Evolutionary conservation across 2,888 invertebrate species (phyloP).

Genomic region (Formica aserva): DNA sequence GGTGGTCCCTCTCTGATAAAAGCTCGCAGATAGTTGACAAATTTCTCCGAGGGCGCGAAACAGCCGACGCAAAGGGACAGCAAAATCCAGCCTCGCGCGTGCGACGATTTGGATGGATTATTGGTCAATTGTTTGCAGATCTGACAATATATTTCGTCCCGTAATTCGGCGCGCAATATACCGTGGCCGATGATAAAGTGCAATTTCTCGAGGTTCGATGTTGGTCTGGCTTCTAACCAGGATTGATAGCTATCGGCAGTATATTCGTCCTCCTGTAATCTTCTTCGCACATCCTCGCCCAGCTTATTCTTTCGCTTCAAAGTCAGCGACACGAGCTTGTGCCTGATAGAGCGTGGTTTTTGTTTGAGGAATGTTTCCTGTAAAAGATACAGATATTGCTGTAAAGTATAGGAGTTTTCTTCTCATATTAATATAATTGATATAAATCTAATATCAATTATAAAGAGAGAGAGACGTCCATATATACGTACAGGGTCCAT

Average conservation of each 20-base stretch:
- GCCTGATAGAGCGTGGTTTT: slow-evolving; percentile 96
- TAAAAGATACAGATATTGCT: slow-evolving; percentile 35
- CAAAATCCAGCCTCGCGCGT: slow-evolving; percentile 99
- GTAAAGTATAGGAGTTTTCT: neutral
- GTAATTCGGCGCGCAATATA: slow-evolving; percentile 96
- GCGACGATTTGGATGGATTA: slow-evolving; percentile 98
- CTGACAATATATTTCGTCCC: slow-evolving; percentile 99
- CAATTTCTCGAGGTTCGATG: slow-evolving; percentile 98
- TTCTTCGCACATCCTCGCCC: slow-evolving; percentile 97
- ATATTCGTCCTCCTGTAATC: slow-evolving; percentile 96
- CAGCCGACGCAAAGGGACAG: slow-evolving; percentile 99
- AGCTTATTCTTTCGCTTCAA: slow-evolving; percentile 98
- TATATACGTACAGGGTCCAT: slow-evolving; percentile 89
- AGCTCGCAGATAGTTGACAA: slow-evolving; percentile 97
- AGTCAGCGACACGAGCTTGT: slow-evolving; percentile 98
- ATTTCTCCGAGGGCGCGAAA: slow-evolving; percentile 99
- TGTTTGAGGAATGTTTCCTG: slow-evolving; percentile 93
- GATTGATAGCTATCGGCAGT: slow-evolving; percentile 98
- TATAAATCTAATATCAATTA: neutral
- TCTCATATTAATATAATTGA: neutral
- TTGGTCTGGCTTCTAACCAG: slow-evolving; percentile 98
- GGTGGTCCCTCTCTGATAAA: slow-evolving; percentile 99
- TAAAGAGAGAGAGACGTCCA: neutral
- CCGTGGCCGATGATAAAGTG: slow-evolving; percentile 99
- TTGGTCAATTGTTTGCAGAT: slow-evolving; percentile 99